Evolutionary conservation across 2,888 invertebrate genomes (phyloP), one percentile per base, ranked within the genome.

Genomic region (Cyclophora punctaria): DNA sequence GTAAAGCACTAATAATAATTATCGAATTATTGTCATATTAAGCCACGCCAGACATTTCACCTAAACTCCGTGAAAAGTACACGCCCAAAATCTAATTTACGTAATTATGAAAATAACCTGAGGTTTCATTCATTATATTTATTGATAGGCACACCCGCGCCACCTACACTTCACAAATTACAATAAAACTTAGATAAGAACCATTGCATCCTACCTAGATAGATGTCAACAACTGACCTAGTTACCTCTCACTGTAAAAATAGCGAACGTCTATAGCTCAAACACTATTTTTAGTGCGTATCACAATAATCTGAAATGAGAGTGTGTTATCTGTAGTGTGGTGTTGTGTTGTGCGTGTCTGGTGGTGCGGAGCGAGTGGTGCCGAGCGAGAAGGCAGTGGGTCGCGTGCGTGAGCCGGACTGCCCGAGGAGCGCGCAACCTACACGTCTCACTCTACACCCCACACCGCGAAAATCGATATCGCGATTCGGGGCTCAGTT

Each of bases 221-320:
- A 75, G 72, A 71, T 79, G 77, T 75, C 78, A 74, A 74, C 73
- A 54, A 60, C 53, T 83, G 87, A 86, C 87, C 87, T 75, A 87
- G 66, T 82, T 86, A 71, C 80, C 79, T 80, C 78, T 77, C 68
- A 69, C 73, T 78, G 78, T 83, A 85, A 86, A 87, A 88, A 87
- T 87, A 88, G 85, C 83, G 71, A 61, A 67, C 74, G 77, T 83
- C 85, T 85, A 86, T 84, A 85, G 85, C 87, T 88, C 86, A 75
- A 82, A 74, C 75, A 79, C 86, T 88, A 88, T 87, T 87, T 83
- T 75, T 86, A 86, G 83, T 79, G 73, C 76, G 75, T 82, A 83
- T 84, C 78, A 78, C 69, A 71, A 73, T 81, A 79, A 78, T 78
- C 73, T 75, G 57, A 75, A 77, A 74, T 65, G 73, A 78, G 70